Percentiles rank a stretch among this genome's conserved stretches.
Evolutionary conservation across 2,797 vertebrate species (phyloP).

Genomic region (Sphenodon punctatus): DNA sequence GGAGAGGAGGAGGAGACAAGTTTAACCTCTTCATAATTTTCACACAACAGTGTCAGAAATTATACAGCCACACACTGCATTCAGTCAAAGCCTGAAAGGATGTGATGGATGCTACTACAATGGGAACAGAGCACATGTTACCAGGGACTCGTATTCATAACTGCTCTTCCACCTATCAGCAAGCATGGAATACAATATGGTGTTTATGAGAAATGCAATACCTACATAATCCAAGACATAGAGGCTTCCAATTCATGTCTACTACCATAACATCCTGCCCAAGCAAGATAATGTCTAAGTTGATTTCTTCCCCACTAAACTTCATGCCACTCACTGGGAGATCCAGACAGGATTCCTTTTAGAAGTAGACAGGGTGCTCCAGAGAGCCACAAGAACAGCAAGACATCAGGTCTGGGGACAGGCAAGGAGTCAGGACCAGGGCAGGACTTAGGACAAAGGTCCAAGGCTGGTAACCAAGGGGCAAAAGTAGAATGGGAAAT

Average conservation of each 20-base stretch:
- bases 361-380: not conserved
- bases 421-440: too few species aligned
- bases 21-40: too few species aligned
- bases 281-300: not conserved
- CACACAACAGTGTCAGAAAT: too few species aligned
- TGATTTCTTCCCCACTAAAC: too few species aligned
- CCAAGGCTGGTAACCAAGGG: too few species aligned
- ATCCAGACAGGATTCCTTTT: not conserved
- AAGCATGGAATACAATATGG: not conserved
- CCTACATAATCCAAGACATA: accelerated
- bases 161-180: not conserved
- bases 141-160: too few species aligned
- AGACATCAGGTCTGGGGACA: too few species aligned
- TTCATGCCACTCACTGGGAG: not conserved
- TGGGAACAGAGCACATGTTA: not conserved
- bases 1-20: too few species aligned
- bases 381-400: too few species aligned
- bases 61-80: not conserved
- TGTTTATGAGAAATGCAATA: not conserved
- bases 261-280: not conserved
- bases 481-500: too few species aligned
- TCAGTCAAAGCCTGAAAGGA: not conserved
- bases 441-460: too few species aligned
- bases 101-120: not conserved
- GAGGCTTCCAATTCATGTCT: not conserved